Percentiles rank a stretch among this genome's conserved stretches.
Conservation (phyloP, 2,888 invertebrate species). For the Mayetiola destructor region DNA sequence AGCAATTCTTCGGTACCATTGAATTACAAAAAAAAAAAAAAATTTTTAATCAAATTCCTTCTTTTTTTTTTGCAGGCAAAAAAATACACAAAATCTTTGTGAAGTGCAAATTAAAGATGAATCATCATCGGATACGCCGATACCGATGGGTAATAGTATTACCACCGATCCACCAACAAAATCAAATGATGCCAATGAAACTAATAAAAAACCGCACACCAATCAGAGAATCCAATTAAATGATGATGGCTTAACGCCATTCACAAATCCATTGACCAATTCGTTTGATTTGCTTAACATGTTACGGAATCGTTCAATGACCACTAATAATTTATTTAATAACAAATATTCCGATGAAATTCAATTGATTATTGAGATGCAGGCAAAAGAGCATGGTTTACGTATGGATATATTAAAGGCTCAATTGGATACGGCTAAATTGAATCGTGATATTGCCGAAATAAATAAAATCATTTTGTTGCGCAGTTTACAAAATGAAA, state of each 20-base stretch:
- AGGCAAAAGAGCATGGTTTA: conserved; percentile 34
- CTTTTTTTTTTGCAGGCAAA: conserved; percentile 23
- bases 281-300: not conserved
- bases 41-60: not conserved
- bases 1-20: not conserved
- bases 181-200: not conserved
- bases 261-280: not conserved
- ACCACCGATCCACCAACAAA: not conserved
- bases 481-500: conserved; percentile 33
- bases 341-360: conserved; percentile 22
- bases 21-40: not conserved
- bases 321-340: not conserved
- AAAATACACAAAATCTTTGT: conserved; percentile 21
- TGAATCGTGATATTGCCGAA: conserved; percentile 42
- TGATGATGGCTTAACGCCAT: not conserved
- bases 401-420: conserved; percentile 35
- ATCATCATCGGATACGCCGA: conserved; percentile 21
- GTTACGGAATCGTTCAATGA: not conserved
- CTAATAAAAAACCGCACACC: conserved; percentile 2
- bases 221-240: conserved; percentile 16
- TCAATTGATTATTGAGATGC: conserved; percentile 34
- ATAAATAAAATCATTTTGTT: conserved; percentile 46
- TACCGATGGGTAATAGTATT: not conserved
- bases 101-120: conserved; percentile 34
- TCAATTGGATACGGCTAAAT: conserved; percentile 35